Evolutionary conservation across 2,888 invertebrate genomes (phyloP), one percentile per base, ranked within the genome.

Genomic region (Drosophila flavopinicola): DNA sequence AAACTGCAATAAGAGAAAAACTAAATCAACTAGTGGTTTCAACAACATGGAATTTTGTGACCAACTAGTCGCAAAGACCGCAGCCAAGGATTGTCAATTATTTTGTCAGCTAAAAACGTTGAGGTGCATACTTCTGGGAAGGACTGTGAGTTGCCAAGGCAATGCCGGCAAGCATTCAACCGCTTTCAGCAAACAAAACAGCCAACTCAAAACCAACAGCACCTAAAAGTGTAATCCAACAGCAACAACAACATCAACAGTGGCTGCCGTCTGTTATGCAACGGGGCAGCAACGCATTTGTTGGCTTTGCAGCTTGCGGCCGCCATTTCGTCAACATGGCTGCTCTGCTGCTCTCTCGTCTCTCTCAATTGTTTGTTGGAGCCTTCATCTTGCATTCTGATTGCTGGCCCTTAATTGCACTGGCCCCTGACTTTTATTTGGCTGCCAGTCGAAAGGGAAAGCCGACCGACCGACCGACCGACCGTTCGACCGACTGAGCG

Each of bases 311-410:
- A 68, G 80, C 80, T 78, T 72, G 80, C 56, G 75, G 80, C 66
- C 61, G 78, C 80, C 80, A 84, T 84, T 80, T 84, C 68, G 69
- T 64, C 67, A 77, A 77, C 58, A 75, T 68, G 64, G 47, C 64
- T 72, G 61, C 44, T 10, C 48, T 15, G 54, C 30, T 33, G 2
- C 4, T 2, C 20, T 20, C 4, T 20, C 20, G 20, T 20, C 4
- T 2, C 20, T 20, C 20, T 29, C 45, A 44, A 78, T 78, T 80
- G 84, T 80, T 80, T 77, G 75, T 20, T 47, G n/a, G 30, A 73
- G 80, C 78, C 80, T 84, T 78, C 80, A 84, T 80, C 78, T 80
- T 80, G 80, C 73, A 80, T 80, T 80, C 80, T 82, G 80, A 82
- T 82, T 82, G 84, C 75, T 45, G 80, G 84, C 75, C n/a, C n/a